Percentiles rank a stretch among this genome's conserved stretches.
Conservation (phyloP, 2,888 invertebrate species). For the Meteorus cinctellus region DNA sequence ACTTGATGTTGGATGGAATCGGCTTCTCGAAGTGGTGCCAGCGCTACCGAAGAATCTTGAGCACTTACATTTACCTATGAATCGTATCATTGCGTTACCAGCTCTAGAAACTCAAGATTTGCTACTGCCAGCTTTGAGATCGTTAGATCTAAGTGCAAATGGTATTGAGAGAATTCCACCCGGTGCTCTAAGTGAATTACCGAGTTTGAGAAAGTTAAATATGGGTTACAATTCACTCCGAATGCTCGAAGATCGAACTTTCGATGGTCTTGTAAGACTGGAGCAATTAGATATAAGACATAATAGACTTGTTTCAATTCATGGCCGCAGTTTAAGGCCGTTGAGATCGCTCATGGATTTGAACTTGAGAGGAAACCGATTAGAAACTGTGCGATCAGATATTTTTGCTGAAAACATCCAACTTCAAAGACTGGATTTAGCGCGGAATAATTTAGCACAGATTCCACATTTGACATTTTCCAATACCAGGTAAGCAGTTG, state of each 20-base stretch:
- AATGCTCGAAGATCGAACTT: conserved; percentile 80
- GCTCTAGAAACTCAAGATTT: conserved; percentile 79
- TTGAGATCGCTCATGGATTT: conserved; percentile 81
- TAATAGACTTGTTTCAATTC: conserved; percentile 82
- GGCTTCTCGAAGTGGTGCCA: conserved; percentile 83
- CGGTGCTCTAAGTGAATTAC: conserved; percentile 79
- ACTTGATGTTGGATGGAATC: conserved; percentile 84
- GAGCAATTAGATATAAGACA: conserved; percentile 84
- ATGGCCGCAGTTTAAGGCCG: conserved; percentile 80
- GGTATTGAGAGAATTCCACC: conserved; percentile 82
- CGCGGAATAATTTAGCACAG: conserved; percentile 83
- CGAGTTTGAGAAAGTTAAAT: conserved; percentile 81
- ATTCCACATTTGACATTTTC: conserved; percentile 80
- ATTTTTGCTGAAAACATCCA: conserved; percentile 80
- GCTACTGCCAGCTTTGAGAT: conserved; percentile 82
- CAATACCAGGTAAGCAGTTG: conserved; percentile 68
- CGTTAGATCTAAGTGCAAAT: conserved; percentile 85
- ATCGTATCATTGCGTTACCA: conserved; percentile 82
- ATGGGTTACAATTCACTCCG: conserved; percentile 84
- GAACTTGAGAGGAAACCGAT: conserved; percentile 84
- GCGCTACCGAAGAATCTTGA: conserved; percentile 86
- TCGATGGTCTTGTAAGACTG: conserved; percentile 81
- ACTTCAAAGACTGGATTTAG: conserved; percentile 82
- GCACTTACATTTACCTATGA: conserved; percentile 81
- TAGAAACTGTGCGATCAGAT: conserved; percentile 82